Conservation (phyloP, 2,797 vertebrate species). For the Chiroxiphia lanceolata region DNA sequence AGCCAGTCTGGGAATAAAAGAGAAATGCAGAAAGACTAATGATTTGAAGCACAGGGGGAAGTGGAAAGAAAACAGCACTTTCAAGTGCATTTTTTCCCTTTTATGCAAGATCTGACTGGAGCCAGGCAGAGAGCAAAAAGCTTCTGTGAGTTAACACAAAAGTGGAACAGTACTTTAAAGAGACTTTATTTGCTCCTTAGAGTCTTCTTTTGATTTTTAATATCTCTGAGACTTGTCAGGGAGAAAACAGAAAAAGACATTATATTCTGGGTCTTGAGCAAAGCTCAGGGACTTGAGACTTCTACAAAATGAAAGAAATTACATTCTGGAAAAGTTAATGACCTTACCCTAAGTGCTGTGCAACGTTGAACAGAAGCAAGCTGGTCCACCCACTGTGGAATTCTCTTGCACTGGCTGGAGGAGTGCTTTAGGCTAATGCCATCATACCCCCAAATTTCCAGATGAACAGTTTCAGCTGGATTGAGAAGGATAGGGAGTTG, state of each 20-base stretch:
- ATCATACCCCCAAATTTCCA: not conserved
- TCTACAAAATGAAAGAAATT: slow-evolving; percentile 36
- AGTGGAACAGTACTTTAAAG: slow-evolving; percentile 58
- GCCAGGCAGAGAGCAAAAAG: slow-evolving; percentile 54
- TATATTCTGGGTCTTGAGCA: slow-evolving; percentile 42
- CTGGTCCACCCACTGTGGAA: not conserved
- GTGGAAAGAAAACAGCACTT: slow-evolving; percentile 60
- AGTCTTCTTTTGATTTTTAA: slow-evolving; percentile 68
- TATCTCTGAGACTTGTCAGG: slow-evolving; percentile 63
- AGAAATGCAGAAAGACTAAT: slow-evolving; percentile 68
- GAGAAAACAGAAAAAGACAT: slow-evolving; percentile 57
- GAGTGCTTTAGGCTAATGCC: not conserved
- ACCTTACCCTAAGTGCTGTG: not conserved
- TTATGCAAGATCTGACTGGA: slow-evolving; percentile 58
- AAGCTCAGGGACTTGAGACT: slow-evolving; percentile 53
- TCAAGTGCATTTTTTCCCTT: slow-evolving; percentile 63
- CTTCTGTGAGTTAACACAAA: slow-evolving; percentile 59
- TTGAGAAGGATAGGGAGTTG: not conserved
- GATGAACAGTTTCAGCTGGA: not conserved
- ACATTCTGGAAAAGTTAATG: slow-evolving; percentile 29
- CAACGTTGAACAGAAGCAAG: not conserved
- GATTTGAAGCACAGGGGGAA: slow-evolving; percentile 43
- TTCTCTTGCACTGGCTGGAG: not conserved
- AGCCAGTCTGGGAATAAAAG: slow-evolving; percentile 66
- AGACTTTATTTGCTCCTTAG: slow-evolving; percentile 59